Evolutionary conservation across 2,113 vertebrate genomes (phyloP), one percentile per base, ranked within the genome.

Genomic region (Sinocyclocheilus anophthalmus): DNA sequence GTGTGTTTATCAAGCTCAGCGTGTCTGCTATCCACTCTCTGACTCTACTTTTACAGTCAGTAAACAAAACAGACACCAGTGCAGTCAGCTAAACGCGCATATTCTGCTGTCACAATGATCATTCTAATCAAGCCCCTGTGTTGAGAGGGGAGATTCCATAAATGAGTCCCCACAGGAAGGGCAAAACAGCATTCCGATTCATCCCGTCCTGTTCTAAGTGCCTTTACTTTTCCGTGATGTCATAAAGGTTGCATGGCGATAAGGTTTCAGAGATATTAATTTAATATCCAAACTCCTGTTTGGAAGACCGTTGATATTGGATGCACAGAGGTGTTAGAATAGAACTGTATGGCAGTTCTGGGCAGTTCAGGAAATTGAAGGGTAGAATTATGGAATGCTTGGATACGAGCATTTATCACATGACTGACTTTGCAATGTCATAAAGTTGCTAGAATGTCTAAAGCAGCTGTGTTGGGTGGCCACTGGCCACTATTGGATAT

Each of bases 11-110:
- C 10, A 18, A 88, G 91, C 83, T 92, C 88, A 76, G 82, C 75
- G 63, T 84, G 73, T n/a, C 59, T 81, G 78, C 70, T 87, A 81
- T 70, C 22, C 13, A 18, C 65, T 72, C 39, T 22, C 63, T 67
- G n/a, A 37, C 63, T 78, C 76, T 92, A 91, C 93, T 91, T 91
- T 90, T 91, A 89, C 85, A 55, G n/a, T 26, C 81, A 69, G 77
- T 90, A 92, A 91, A 90, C 90, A 91, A 90, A 90, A 90, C 76
- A 69, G 92, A 92, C 88, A 85, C 80, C 84, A 86, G 65, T 81
- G 84, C 24, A 82, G 7, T 30, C 26, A 59, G 33, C 72, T 57
- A 67, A 48, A 39, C 48, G 80, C 55, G 76, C 55, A 78, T 90
- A 55, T 69, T 79, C 85, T 87, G 83, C 76, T 76, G 76, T 69